Evolutionary conservation across 1,140 invertebrate genomes (phyloP).

Genomic region (Xylocopa sonorina): DNA sequence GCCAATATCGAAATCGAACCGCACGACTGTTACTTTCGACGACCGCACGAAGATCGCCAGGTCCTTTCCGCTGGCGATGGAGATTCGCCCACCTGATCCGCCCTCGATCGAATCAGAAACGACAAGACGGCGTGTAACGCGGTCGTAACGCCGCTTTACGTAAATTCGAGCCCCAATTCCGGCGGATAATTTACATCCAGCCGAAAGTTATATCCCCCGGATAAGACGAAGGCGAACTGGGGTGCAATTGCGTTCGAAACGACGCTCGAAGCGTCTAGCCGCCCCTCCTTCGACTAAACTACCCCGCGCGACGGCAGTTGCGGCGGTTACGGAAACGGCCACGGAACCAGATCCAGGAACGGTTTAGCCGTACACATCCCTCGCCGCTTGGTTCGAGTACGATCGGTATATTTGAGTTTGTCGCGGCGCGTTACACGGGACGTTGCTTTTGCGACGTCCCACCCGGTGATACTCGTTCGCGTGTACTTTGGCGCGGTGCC

Average conservation of each 20-base stretch:
- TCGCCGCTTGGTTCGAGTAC: conserved; percentile 2
- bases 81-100: conserved; percentile 31
- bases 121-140: neutral
- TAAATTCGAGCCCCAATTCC: conserved; percentile 29
- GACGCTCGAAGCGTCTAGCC: conserved; percentile 35
- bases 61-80: neutral
- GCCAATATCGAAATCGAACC: neutral
- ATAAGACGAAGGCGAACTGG: conserved; percentile 51
- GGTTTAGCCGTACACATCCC: conserved; percentile 47
- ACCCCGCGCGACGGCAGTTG: conserved; percentile 45
- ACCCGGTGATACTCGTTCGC: conserved; percentile 11
- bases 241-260: conserved; percentile 40
- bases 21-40: neutral
- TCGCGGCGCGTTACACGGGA: conserved; percentile 65
- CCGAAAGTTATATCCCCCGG: conserved; percentile 51
- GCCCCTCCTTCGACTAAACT: conserved; percentile 24
- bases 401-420: conserved; percentile 70
- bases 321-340: conserved; percentile 52
- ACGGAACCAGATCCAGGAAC: conserved; percentile 44
- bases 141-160: conserved; percentile 17
- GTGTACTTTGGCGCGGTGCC: conserved; percentile 64
- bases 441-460: conserved; percentile 34
- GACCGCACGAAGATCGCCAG: neutral
- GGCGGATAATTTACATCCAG: conserved; percentile 42
- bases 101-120: conserved; percentile 34